Conservation (phyloP, 2,797 vertebrate species). For the Lutjanus campechanus region DNA sequence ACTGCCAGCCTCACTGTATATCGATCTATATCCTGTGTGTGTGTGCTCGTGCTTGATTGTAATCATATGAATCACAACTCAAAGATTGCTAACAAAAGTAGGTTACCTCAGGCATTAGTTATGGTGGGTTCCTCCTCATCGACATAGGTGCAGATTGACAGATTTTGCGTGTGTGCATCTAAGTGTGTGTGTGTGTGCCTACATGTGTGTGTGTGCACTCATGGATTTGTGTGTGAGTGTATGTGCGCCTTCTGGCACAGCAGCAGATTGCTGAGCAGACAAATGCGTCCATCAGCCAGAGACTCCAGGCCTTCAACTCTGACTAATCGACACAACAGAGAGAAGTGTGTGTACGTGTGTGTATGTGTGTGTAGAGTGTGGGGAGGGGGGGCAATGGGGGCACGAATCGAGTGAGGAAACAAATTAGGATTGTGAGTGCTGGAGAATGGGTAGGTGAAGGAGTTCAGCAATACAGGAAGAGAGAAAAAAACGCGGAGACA, state of each 20-base stretch:
- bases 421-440: conserved; percentile 58
- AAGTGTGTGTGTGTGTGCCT: conserved; percentile 3
- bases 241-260: conserved; percentile 55
- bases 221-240: conserved; percentile 31
- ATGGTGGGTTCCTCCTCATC: conserved; percentile 45
- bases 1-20: conserved; percentile 25
- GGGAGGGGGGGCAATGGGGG: background rate
- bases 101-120: conserved; percentile 64
- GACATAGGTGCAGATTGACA: conserved; percentile 56
- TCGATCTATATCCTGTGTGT: conserved; percentile 36
- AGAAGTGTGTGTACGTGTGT: conserved; percentile 27
- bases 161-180: conserved; percentile 18
- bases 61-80: conserved; percentile 49
- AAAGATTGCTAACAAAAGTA: conserved; percentile 59
- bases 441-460: conserved; percentile 39
- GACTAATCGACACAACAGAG: conserved; percentile 71
- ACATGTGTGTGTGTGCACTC: conserved; percentile 26
- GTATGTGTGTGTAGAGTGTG: conserved; percentile 11
- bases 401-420: conserved; percentile 54
- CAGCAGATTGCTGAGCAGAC: conserved; percentile 80
- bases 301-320: conserved; percentile 72
- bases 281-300: conserved; percentile 79
- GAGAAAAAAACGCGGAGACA: conserved; percentile 29
- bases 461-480: conserved; percentile 52
- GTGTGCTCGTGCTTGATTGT: conserved; percentile 11